phyloP scores from a whole-genome alignment of 2,113 vertebrate species.

The Pimephales promelas region DNA sequence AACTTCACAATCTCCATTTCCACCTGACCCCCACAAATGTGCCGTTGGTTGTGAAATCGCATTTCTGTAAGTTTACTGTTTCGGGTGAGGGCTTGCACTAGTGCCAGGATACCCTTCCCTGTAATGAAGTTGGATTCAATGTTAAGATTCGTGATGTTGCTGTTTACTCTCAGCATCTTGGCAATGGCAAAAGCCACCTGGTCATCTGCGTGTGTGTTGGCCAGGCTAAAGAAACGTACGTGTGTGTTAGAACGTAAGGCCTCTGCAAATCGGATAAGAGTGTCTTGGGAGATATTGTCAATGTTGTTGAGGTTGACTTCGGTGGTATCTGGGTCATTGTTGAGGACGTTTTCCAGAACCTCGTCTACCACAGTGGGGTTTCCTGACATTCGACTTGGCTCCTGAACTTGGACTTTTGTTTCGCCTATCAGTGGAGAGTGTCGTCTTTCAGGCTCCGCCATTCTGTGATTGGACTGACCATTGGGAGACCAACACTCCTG shows the following conservation, averaged over 20 bases:
- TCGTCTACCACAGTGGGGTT: constrained; percentile 94
- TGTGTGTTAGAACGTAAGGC: constrained; percentile 85
- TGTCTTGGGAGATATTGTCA: constrained; percentile 89
- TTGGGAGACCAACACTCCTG: constrained; percentile 66
- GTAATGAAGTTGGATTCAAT: constrained; percentile 96
- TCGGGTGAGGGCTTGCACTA: constrained; percentile 85
- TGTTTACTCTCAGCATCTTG: constrained; percentile 87
- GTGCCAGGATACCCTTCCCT: constrained; percentile 89
- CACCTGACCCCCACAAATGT: constrained; percentile 95
- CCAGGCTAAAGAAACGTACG: constrained; percentile 86
- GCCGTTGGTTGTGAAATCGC: constrained; percentile 96
- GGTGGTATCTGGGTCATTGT: constrained; percentile 81
- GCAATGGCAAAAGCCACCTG: constrained; percentile 85
- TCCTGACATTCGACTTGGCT: constrained; percentile 76
- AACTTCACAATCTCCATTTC: constrained; percentile 98
- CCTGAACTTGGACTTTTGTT: constrained; percentile 60
- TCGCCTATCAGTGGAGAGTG: constrained; percentile 65
- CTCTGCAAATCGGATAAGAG: constrained; percentile 86
- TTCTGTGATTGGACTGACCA: constrained; percentile 54
- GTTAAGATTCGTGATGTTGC: constrained; percentile 85
- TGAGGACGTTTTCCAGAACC: constrained; percentile 81
- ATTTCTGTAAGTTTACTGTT: constrained; percentile 90
- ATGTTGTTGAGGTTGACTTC: constrained; percentile 98
- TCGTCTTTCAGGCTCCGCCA: constrained; percentile 68
- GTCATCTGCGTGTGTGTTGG: constrained; percentile 92